These are phyloP conservation scores for Tolmerus cingulatus DNA, from an alignment of 2,888 invertebrate genomes.

Conservation along the genomic window DNA sequence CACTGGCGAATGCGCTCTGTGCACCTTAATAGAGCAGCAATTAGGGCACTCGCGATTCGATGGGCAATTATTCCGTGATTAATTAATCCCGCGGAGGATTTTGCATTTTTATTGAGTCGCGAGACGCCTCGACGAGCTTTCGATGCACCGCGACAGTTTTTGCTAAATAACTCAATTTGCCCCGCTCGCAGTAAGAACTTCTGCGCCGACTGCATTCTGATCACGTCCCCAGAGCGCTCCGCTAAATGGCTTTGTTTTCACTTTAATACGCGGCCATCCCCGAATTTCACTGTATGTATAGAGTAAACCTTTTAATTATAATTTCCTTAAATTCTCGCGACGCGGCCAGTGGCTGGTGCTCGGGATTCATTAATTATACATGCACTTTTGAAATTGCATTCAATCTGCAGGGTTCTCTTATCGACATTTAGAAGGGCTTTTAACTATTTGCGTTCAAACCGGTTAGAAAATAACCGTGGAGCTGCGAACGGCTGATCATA, in stretches of 20 bases:
- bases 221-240: background rate
- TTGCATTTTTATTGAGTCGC: constrained; percentile 26
- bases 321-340: background rate
- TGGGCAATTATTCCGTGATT: constrained; percentile 8
- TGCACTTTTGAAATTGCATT: background rate
- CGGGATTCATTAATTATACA: background rate
- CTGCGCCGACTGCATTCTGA: background rate
- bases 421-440: background rate
- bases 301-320: background rate
- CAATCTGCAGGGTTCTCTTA: background rate
- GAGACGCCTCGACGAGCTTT: background rate
- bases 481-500: background rate
- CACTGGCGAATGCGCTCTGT: background rate
- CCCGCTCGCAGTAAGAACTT: background rate
- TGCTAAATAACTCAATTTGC: constrained; percentile 3
- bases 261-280: background rate
- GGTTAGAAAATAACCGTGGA: background rate
- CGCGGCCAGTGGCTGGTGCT: background rate
- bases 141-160: background rate
- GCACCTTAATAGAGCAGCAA: background rate
- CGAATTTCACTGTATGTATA: background rate
- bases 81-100: background rate
- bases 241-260: background rate
- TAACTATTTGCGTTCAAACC: background rate
- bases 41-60: background rate